A percentile compares a stretch with the other conserved stretches of the same genome.
Conservation (phyloP, 2,888 invertebrate species). For the Lypha dubia region DNA sequence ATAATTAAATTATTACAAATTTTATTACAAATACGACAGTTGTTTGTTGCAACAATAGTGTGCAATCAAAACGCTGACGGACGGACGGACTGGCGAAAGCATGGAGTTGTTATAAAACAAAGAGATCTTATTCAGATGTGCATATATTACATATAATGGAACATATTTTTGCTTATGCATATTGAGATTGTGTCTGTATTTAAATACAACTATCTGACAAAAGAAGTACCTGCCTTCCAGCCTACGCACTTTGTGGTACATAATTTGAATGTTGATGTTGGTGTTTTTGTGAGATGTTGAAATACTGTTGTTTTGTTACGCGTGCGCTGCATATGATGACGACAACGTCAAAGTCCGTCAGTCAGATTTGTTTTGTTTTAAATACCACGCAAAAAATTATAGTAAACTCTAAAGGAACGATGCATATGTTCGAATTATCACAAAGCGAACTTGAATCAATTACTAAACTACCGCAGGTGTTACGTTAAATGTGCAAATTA, state of each 20-base stretch:
- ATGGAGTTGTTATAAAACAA: background rate
- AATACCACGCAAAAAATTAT: conserved; percentile 62
- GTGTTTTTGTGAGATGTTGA: conserved; percentile 24
- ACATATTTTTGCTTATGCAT: conserved; percentile 33
- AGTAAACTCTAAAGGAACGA: conserved; percentile 21
- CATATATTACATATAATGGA: conserved; percentile 20
- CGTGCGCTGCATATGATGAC: conserved; percentile 57
- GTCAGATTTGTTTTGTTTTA: conserved; percentile 23
- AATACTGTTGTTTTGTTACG: conserved; percentile 60
- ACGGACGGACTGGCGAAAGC: background rate
- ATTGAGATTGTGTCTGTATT: conserved; percentile 5
- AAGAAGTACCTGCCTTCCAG: conserved; percentile 63
- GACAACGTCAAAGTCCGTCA: conserved; percentile 48
- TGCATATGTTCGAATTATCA: conserved; percentile 44
- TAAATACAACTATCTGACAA: conserved; percentile 36
- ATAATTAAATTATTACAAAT: conserved; percentile 78
- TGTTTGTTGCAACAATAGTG: conserved; percentile 46
- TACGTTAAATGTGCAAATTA: conserved; percentile 43
- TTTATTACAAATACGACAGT: conserved; percentile 77
- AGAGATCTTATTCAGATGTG: conserved; percentile 9
- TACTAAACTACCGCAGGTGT: conserved; percentile 62
- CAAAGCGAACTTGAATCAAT: conserved; percentile 52
- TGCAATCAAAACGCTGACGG: conserved; percentile 47
- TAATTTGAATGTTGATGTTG: conserved; percentile 8
- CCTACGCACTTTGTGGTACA: conserved; percentile 60